Evolutionary conservation across 23 tunicate species (phyloP), one percentile per base, ranked within the genome.

Genomic region (Aplidium turbinatum): DNA sequence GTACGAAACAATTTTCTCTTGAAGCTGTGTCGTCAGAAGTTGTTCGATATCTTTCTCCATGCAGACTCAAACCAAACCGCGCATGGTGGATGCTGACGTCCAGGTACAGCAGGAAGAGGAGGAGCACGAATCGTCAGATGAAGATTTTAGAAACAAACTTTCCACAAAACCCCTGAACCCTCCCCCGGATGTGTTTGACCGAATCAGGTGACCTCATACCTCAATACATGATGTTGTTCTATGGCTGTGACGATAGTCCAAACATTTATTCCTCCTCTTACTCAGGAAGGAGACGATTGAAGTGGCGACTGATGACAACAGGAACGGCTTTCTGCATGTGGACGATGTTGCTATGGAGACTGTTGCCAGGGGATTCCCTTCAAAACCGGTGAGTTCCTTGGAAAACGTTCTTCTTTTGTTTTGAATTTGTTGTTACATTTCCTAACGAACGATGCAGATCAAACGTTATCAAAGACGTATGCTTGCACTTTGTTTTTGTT

Each of bases 131-230:
- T 46, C 40, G 46, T 35, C 27, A 21, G 76, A 57, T 22, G 80
- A 9, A 26, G 82, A 75, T 54, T 83, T 46, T 69, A 52, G 63
- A 26, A 69, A 75, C 29, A 39, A 75, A 47, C 54, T 75, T 34
- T 65, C 62, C 32, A 83, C 76, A 33, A 83, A 83, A 54, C 82
- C 89, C 0, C 69, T 83, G 3, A 63, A 72, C 29, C 81, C 89
- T 35, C 89, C 89, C 26, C 89, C 89, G 18, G 82, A 83, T 22
- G 38, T 83, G n/a, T 83, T 83, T 58, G 70, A 60, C 22, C 66
- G 48, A 23, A 36, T 83, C 1, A 83, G 89, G 89, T 83, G n/a
- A n/a, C n/a, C n/a, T n/a, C n/a, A n/a, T n/a, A n/a, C n/a, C n/a
- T n/a, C n/a, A n/a, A n/a, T n/a, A n/a, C n/a, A n/a, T n/a, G n/a